Percentiles rank a stretch among this genome's conserved stretches.
These are phyloP conservation scores for Jacana jacana DNA, from an alignment of 2,113 vertebrate species.

Conservation along the genomic window DNA sequence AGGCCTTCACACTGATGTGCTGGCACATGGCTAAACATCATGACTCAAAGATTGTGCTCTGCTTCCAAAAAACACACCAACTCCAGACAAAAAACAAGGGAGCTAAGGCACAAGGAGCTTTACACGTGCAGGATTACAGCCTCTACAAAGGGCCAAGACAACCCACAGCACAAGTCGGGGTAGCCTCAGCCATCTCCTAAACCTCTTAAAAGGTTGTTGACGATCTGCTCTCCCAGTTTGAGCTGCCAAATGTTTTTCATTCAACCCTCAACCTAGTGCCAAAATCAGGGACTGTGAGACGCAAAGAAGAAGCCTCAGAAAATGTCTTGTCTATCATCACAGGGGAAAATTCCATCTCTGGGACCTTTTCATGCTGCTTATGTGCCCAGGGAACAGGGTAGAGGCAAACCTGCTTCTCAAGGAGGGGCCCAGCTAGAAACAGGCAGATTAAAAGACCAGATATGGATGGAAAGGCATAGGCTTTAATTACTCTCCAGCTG, in stretches of 20 bases:
- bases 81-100: neutral
- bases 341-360: neutral
- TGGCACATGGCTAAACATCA: neutral
- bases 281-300: neutral
- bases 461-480: neutral
- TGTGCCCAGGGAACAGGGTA: neutral
- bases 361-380: neutral
- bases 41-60: neutral
- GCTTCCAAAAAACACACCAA: neutral
- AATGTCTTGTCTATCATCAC: neutral
- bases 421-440: neutral
- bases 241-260: neutral
- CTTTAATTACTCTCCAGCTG: neutral
- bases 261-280: neutral
- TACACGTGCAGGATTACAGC: neutral
- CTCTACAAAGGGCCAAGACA: neutral
- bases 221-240: neutral
- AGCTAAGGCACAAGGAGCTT: neutral
- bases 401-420: neutral
- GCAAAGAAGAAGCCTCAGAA: neutral
- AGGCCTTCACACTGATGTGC: neutral
- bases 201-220: neutral
- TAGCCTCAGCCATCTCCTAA: neutral
- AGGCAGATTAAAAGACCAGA: neutral
- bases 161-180: neutral